Conservation (phyloP, 2,888 invertebrate genomes). For the Lymantria dispar region DNA sequence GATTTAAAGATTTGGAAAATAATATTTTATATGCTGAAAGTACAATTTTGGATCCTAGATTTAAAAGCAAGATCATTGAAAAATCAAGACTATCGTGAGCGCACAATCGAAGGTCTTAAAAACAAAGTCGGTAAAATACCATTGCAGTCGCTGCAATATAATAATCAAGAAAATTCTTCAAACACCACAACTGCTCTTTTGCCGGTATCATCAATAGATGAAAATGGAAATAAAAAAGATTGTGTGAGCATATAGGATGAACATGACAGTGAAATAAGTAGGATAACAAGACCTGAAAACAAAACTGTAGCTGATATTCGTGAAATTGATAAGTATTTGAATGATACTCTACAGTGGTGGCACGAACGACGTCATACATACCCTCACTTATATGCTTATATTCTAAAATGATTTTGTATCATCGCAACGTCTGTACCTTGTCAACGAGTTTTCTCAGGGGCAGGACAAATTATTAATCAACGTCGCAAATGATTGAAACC, state of each 20-base stretch:
- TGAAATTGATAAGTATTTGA: slow-evolving; percentile 27
- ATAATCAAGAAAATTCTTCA: neutral
- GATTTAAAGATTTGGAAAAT: slow-evolving; percentile 5
- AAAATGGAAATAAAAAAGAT: neutral
- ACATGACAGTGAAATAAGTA: slow-evolving; percentile 12
- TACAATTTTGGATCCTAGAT: slow-evolving; percentile 11
- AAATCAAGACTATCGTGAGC: neutral
- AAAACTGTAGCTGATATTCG: slow-evolving; percentile 18
- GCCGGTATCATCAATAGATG: neutral
- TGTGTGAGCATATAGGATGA: slow-evolving; percentile 12
- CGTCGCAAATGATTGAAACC: neutral
- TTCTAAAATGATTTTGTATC: slow-evolving; percentile 9
- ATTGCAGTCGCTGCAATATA: neutral
- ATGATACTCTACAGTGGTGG: slow-evolving; percentile 27
- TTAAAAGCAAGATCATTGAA: neutral
- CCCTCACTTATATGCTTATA: slow-evolving; percentile 9
- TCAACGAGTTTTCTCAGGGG: neutral
- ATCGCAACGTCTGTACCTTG: neutral
- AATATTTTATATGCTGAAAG: slow-evolving; percentile 7
- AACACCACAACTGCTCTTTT: neutral
- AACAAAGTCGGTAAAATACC: neutral
- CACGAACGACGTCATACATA: slow-evolving; percentile 7
- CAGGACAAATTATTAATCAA: neutral
- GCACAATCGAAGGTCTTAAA: neutral
- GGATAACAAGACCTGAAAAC: slow-evolving; percentile 10